Base-by-base conservation (phyloP, 2,888 invertebrate species). In the Lymantria dispar region DNA sequence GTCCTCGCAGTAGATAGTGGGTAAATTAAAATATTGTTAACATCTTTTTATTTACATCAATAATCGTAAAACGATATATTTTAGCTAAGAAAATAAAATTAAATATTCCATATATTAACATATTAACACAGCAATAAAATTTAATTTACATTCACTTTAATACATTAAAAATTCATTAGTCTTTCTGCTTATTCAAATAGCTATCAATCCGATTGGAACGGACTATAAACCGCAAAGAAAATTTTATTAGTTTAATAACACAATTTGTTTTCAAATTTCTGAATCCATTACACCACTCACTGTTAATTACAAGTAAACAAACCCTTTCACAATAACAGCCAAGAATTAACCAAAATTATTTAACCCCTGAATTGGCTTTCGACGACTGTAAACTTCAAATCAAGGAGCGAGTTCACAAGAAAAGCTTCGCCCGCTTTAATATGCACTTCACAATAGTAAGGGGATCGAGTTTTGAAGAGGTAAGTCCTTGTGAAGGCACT, bases 381-480 rank as follows among this genome's bases (percentile, higher is more conserved):
- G 73, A 74, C 72, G 66, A 73, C 60, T 66, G 68, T 65, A 76
- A 83, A 83, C 78, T 82, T 85, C 83, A 85, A 65, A 87, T 86
- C 83, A 83, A 78, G 78, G 69, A 77, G 72, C 69, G 75, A 76
- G 77, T 80, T 79, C 71, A 74, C 76, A 83, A 84, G 84, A 78
- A 83, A 78, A 72, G 72, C 80, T 68, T 68, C 72, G 62, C 70
- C 69, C 78, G 76, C 75, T 85, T 87, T 85, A 87, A 87, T 87
- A 89, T 87, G 87, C 87, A 85, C 81, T 83, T 81, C 80, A 85
- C 88, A 87, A 87, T 87, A 77, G 83, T 75, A 68, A 81, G 76
- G 64, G 83, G 83, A 78, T 78, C 69, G 80, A 86, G 85, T 85
- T 87, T 80, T 86, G 78, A 83, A 83, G 87, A 83, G 83, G 80